A percentile compares a stretch with the other conserved stretches of the same genome.
Evolutionary conservation across 1,140 invertebrate genomes (phyloP).

Genomic region (Tribolium madens): DNA sequence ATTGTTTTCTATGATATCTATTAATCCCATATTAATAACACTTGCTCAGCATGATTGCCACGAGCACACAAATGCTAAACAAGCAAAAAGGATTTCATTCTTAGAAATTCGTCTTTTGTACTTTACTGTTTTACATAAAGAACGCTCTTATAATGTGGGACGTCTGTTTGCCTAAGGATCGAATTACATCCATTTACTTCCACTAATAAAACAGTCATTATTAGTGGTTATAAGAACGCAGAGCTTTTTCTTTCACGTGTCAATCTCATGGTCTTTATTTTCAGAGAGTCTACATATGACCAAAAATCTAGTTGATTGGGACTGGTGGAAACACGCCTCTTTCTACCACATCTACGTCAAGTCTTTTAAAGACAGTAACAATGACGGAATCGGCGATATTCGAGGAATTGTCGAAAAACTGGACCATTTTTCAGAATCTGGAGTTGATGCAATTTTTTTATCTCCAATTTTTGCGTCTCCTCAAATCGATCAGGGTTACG

Average conservation of each 20-base stretch:
- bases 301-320: background rate
- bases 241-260: background rate
- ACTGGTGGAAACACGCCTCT: constrained; percentile 80
- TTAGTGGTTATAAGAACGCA: background rate
- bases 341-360: constrained; percentile 86
- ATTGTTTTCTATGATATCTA: too few species aligned
- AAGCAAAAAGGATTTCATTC: background rate
- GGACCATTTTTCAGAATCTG: constrained; percentile 71
- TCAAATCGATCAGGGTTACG: constrained; percentile 78
- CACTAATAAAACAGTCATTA: background rate
- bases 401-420: constrained; percentile 67
- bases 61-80: background rate
- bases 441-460: constrained; percentile 74
- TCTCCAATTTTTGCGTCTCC: constrained; percentile 79
- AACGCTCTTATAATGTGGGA: constrained; percentile 29
- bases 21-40: too few species aligned
- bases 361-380: constrained; percentile 83
- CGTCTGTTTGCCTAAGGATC: constrained; percentile 29
- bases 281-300: background rate
- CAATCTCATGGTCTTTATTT: background rate
- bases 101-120: background rate
- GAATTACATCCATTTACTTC: constrained; percentile 36
- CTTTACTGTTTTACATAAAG: constrained; percentile 2
- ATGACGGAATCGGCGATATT: constrained; percentile 83
- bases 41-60: too few species aligned